A percentile compares a stretch with the other conserved stretches of the same genome.
Evolutionary conservation across 1,140 invertebrate genomes (phyloP).

Genomic region (Drosophila oshimai): DNA sequence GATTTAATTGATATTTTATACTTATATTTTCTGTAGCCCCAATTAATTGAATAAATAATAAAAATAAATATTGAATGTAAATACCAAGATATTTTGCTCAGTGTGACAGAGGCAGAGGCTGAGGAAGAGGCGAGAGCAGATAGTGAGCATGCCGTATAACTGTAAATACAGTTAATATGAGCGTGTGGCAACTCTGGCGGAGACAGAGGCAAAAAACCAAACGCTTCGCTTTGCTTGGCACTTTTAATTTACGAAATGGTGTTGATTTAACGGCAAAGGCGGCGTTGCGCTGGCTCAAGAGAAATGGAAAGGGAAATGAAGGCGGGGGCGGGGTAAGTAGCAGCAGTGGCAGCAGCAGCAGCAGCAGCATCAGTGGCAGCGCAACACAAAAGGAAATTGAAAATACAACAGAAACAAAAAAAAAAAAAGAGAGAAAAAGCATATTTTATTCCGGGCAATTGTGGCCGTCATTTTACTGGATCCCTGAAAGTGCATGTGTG

Average conservation of each 20-base stretch:
- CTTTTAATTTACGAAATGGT: constrained; percentile 82
- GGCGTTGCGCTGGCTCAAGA: constrained; percentile 7
- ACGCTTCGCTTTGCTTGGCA: constrained; percentile 60
- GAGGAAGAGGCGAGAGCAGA: too few species aligned
- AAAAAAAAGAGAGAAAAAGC: constrained; percentile 12
- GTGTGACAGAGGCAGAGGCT: background rate
- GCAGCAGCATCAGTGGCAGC: constrained; percentile 9
- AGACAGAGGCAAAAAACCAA: constrained; percentile 15
- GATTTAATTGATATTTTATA: too few species aligned
- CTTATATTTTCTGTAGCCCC: too few species aligned
- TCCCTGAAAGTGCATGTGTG: background rate
- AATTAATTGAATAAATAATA: too few species aligned
- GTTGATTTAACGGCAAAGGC: constrained; percentile 76
- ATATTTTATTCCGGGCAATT: constrained; percentile 63
- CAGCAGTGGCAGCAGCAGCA: background rate
- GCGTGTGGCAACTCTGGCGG: constrained; percentile 22
- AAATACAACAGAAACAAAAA: constrained; percentile 41
- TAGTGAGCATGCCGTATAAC: constrained; percentile 63
- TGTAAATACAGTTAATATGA: constrained; percentile 81
- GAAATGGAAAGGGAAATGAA: constrained; percentile 5
- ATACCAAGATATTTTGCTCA: background rate
- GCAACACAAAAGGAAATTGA: constrained; percentile 67
- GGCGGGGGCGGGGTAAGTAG: background rate
- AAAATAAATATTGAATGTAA: too few species aligned
- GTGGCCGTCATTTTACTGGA: constrained; percentile 49